These are phyloP conservation scores for Callipepla squamata DNA, from an alignment of 2,113 vertebrate species.

Conservation along the genomic window DNA sequence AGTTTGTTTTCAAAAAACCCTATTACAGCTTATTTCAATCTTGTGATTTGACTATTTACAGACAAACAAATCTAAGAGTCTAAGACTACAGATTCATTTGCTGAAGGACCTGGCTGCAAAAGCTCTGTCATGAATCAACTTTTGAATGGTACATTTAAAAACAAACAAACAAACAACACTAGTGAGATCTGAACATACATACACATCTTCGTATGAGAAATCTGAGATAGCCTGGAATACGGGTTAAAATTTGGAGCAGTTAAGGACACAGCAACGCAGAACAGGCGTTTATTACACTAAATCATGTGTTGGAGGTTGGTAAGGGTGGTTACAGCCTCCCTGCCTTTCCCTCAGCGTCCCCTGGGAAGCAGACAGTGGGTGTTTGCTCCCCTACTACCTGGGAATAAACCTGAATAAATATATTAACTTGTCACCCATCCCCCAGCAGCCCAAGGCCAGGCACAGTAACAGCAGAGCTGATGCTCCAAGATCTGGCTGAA, in stretches of 20 bases:
- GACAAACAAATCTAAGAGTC: neutral
- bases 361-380: neutral
- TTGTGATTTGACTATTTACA: neutral
- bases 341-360: neutral
- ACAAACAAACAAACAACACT: neutral
- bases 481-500: neutral
- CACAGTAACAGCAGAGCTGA: neutral
- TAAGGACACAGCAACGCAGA: neutral
- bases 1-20: neutral
- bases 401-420: neutral
- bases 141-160: neutral
- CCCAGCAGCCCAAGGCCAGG: rapidly evolving
- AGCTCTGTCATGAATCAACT: neutral
- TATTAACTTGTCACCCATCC: neutral
- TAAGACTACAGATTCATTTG: neutral
- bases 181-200: neutral
- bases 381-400: neutral
- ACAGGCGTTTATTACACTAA: neutral
- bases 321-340: neutral
- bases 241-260: neutral
- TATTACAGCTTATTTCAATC: neutral
- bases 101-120: neutral
- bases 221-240: neutral
- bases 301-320: too few species aligned
- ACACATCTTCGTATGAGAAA: rapidly evolving